phyloP scores from a whole-genome alignment of 2,797 vertebrate species.

The Orestias chungarensis region DNA sequence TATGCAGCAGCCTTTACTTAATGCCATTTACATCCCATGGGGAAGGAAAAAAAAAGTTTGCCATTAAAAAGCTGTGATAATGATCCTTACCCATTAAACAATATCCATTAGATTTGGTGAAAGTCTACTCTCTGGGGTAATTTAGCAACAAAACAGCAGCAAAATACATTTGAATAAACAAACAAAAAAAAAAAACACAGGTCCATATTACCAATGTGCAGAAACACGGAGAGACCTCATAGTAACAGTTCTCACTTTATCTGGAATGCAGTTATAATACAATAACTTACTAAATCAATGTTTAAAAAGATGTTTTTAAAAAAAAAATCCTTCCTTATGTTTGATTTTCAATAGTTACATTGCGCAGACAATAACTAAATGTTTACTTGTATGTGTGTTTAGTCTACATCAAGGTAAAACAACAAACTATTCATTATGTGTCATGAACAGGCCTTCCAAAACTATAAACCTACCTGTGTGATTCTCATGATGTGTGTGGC shows the following conservation, averaged over 20 bases:
- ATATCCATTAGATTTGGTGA: slow-evolving; percentile 46
- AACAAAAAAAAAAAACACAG: slow-evolving; percentile 25
- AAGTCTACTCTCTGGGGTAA: slow-evolving; percentile 45
- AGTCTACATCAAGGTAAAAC: background rate
- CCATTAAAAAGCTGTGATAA: slow-evolving; percentile 57
- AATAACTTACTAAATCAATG: background rate
- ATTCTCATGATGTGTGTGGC: slow-evolving; percentile 58
- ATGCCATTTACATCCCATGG: slow-evolving; percentile 44
- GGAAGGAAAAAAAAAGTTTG: slow-evolving; percentile 57
- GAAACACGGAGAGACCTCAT: slow-evolving; percentile 21
- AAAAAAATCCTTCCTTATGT: background rate
- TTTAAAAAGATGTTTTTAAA: background rate
- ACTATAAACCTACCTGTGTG: slow-evolving; percentile 41
- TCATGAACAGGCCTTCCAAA: slow-evolving; percentile 35
- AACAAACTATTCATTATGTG: slow-evolving; percentile 45
- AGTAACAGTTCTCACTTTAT: background rate
- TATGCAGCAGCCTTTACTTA: slow-evolving; percentile 37
- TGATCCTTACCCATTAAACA: slow-evolving; percentile 57
- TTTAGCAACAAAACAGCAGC: slow-evolving; percentile 45
- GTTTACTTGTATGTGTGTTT: slow-evolving; percentile 1
- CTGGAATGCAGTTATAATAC: background rate
- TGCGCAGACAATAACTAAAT: background rate
- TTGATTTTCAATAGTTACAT: background rate
- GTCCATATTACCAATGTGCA: slow-evolving; percentile 29
- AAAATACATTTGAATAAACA: slow-evolving; percentile 44